These are phyloP conservation scores for Cuniculus paca DNA, from an alignment of 2,797 vertebrate genomes.

Conservation along the genomic window DNA sequence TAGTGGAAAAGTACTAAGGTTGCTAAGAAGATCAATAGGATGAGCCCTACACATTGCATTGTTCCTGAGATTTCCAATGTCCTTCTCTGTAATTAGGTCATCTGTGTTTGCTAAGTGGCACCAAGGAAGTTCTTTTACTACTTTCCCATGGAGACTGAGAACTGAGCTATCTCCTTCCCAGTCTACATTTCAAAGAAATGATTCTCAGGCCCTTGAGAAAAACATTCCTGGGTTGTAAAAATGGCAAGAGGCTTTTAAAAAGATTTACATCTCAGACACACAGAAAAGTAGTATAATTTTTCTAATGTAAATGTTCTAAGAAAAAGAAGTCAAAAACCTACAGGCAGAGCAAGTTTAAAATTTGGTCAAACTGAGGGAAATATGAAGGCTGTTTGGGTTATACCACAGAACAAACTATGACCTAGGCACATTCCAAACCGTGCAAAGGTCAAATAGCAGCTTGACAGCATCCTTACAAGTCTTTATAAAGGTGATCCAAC, in stretches of 20 bases:
- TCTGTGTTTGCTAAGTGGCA: background rate
- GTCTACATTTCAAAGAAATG: slow-evolving; percentile 9
- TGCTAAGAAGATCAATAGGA: background rate
- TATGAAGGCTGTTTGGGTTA: background rate
- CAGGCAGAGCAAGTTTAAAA: background rate
- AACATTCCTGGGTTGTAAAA: background rate
- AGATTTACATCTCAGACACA: background rate
- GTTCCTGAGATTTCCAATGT: background rate
- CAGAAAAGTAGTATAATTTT: background rate
- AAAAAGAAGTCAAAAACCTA: background rate
- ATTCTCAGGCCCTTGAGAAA: background rate
- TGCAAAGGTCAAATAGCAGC: background rate
- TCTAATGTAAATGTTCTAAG: background rate
- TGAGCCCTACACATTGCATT: too few species aligned
- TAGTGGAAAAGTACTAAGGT: background rate
- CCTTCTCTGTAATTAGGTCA: background rate
- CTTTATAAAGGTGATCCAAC: background rate
- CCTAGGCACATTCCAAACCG: background rate
- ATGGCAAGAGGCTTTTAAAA: background rate
- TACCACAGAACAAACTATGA: background rate
- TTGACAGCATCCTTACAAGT: background rate
- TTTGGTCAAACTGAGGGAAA: background rate
- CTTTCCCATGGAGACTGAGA: background rate
- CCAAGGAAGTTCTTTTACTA: background rate
- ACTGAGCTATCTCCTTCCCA: background rate